Evolutionary conservation across 2,888 invertebrate genomes (phyloP).

Genomic region (Pocota personata): DNA sequence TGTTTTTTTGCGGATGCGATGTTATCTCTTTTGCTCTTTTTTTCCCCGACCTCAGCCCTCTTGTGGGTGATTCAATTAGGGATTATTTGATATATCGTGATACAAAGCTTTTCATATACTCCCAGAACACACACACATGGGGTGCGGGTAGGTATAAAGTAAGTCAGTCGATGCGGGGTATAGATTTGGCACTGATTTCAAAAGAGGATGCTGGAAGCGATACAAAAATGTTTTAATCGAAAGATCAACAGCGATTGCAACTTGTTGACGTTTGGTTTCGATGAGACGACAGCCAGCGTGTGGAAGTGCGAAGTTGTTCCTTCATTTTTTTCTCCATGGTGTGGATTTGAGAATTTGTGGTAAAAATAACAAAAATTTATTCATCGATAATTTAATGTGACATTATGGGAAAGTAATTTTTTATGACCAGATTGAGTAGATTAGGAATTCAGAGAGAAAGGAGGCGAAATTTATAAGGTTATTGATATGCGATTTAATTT

Average conservation of each 20-base stretch:
- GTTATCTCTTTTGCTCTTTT: not conserved
- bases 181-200: conserved; percentile 56
- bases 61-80: conserved; percentile 61
- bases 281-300: not conserved
- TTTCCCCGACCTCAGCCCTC: not conserved
- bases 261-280: conserved; percentile 47
- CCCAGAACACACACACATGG: not conserved
- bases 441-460: not conserved
- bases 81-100: conserved; percentile 48
- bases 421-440: not conserved
- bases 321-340: not conserved
- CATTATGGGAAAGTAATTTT: not conserved
- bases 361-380: not conserved
- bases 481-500: not conserved
- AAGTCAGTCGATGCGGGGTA: conserved; percentile 13
- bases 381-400: conserved; percentile 22
- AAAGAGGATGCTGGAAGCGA: conserved; percentile 23
- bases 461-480: not conserved
- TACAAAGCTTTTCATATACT: conserved; percentile 38
- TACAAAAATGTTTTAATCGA: conserved; percentile 49
- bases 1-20: conserved; percentile 2
- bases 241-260: conserved; percentile 50
- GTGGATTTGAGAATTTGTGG: conserved; percentile 10
- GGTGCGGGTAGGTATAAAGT: not conserved
- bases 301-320: not conserved